Percentiles rank a stretch among this genome's conserved stretches.
These are phyloP conservation scores for Mustelus asterias DNA, from an alignment of 2,113 vertebrate species.

Conservation along the genomic window DNA sequence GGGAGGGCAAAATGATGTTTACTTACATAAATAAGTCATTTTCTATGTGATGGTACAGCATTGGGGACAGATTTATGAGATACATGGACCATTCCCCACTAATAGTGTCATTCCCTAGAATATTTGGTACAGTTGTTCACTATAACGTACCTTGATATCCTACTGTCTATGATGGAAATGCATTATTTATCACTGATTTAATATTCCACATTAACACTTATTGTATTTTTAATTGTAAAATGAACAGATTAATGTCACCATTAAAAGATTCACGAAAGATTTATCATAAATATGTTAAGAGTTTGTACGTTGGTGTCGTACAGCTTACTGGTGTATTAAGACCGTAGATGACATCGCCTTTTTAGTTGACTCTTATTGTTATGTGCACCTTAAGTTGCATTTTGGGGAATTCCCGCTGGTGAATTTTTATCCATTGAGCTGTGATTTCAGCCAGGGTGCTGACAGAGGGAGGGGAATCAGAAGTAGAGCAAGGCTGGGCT, in stretches of 20 bases:
- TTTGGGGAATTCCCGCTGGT: not conserved
- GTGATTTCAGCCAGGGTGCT: not conserved
- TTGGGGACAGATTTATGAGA: not conserved
- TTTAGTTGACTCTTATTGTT: not conserved
- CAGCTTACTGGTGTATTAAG: not conserved
- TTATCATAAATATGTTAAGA: not conserved
- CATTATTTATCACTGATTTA: not conserved
- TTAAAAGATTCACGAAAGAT: too few relatives aligned
- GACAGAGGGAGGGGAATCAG: not conserved
- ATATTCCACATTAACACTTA: not conserved
- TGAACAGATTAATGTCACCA: not conserved
- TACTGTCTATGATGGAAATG: not conserved
- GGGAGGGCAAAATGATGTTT: conserved; percentile 35
- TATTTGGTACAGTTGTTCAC: not conserved
- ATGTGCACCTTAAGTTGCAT: not conserved
- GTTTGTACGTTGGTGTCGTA: not conserved
- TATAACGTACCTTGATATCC: not conserved
- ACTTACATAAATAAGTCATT: conserved; percentile 33
- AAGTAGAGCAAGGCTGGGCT: not conserved
- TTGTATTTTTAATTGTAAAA: not conserved
- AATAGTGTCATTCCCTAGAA: not conserved
- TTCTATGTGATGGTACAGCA: not conserved
- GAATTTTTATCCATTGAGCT: not conserved
- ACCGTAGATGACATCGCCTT: not conserved
- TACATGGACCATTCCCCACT: not conserved